Conservation (phyloP, 2,888 invertebrate genomes). For the Tachystola acroxantha region DNA sequence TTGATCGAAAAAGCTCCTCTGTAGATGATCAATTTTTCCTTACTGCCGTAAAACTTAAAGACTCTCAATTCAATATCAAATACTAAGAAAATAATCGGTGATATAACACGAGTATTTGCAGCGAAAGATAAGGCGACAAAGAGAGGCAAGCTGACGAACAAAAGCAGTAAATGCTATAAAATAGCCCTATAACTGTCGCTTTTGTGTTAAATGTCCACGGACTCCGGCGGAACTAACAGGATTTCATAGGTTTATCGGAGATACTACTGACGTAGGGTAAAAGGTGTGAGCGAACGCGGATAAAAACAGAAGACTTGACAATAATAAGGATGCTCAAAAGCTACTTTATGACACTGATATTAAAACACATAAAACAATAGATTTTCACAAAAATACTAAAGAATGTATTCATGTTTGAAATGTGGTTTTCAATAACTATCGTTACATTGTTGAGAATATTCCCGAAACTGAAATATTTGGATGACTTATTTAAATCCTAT, state of each 20-base stretch:
- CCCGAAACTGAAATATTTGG: no score
- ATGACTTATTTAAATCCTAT: no score
- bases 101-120: neutral
- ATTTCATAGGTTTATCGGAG: constrained; percentile 29
- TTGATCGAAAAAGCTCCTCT: neutral
- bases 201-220: constrained; percentile 26
- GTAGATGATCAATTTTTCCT: no score
- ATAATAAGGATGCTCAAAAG: no score
- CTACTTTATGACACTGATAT: no score
- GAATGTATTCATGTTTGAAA: no score
- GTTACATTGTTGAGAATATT: no score
- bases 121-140: neutral
- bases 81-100: neutral
- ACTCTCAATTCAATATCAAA: no score
- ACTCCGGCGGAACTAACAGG: constrained; percentile 31
- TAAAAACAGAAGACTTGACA: neutral
- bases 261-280: constrained; percentile 13
- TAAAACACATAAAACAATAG: no score
- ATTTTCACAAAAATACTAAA: no score
- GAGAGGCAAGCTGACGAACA: constrained; percentile 17
- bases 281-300: neutral
- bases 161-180: constrained; percentile 30
- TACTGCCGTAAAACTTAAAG: no score
- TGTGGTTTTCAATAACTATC: no score
- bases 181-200: constrained; percentile 24